Evolutionary conservation across 92 coral and sea anemone genomes (phyloP).

Genomic region (Montipora capitata): DNA sequence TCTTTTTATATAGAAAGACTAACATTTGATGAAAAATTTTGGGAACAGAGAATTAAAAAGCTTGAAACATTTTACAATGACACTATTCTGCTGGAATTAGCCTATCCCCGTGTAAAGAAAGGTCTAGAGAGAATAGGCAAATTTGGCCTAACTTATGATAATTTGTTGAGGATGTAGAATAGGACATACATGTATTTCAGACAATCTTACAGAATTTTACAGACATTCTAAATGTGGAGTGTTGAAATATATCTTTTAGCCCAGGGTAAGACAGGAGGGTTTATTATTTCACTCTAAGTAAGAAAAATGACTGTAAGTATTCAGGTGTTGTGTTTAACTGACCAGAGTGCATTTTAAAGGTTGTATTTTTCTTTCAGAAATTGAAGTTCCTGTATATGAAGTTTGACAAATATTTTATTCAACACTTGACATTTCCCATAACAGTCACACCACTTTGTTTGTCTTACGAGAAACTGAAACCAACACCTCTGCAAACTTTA

Average conservation of each 20-base stretch:
- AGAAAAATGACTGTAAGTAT: background rate
- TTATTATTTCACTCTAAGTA: background rate
- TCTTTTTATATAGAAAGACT: conserved; percentile 39
- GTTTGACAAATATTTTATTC: no score
- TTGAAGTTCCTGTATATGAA: background rate
- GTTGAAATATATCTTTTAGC: background rate
- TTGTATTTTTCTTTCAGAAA: background rate
- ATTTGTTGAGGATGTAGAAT: conserved; percentile 22
- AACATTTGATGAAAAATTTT: conserved; percentile 50
- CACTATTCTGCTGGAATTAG: conserved; percentile 56
- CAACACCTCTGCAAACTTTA: background rate
- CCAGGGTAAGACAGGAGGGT: conserved; percentile 7
- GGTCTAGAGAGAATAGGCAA: conserved; percentile 68
- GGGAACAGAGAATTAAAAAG: conserved; percentile 39
- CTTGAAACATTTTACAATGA: conserved; percentile 54
- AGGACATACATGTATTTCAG: background rate
- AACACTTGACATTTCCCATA: no score
- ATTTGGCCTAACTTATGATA: conserved; percentile 61
- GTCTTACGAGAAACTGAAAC: no score
- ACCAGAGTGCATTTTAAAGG: background rate
- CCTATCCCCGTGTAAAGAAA: conserved; percentile 64
- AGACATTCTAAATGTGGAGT: no score
- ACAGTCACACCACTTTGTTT: no score
- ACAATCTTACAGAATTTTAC: no score
- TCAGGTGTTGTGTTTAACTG: conserved; percentile 4